Conservation (phyloP, 2,797 vertebrate genomes). For the Cuniculus paca region DNA sequence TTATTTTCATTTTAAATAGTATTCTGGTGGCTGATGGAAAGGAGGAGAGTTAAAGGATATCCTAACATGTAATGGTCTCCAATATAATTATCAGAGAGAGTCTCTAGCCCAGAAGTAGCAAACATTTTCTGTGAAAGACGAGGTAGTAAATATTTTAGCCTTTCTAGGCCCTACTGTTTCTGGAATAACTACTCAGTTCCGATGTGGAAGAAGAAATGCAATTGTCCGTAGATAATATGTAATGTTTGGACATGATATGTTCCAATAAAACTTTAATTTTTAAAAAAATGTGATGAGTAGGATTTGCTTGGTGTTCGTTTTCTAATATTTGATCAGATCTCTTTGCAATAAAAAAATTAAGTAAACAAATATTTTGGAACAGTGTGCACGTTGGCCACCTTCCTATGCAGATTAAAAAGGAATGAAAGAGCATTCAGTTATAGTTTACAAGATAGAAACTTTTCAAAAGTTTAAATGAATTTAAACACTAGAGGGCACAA, state of each 20-base stretch:
- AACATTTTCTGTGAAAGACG: not conserved
- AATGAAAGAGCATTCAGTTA: not conserved
- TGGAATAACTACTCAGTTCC: not conserved
- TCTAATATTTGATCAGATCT: not conserved
- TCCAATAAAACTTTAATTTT: not conserved
- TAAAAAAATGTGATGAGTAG: not conserved
- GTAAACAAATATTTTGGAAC: not conserved
- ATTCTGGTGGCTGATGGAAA: not conserved
- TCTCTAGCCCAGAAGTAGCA: not conserved
- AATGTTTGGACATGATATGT: fast-evolving
- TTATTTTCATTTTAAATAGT: not conserved
- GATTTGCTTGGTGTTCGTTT: not conserved
- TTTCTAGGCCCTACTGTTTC: not conserved
- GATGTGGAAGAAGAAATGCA: not conserved
- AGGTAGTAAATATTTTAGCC: slow-evolving; percentile 13
- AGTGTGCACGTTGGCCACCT: not conserved
- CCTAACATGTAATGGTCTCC: not conserved
- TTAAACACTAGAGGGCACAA: slow-evolving; percentile 87
- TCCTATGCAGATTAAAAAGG: not conserved
- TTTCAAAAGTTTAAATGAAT: not conserved
- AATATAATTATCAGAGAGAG: slow-evolving; percentile 15
- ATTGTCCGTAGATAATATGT: not conserved
- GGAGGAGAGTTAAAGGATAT: not conserved
- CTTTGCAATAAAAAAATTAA: slow-evolving; percentile 47
- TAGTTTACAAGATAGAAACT: slow-evolving; percentile 33